These are phyloP conservation scores for Ptilorrhoa leucosticta DNA, from an alignment of 2,113 vertebrate species.

Conservation along the genomic window DNA sequence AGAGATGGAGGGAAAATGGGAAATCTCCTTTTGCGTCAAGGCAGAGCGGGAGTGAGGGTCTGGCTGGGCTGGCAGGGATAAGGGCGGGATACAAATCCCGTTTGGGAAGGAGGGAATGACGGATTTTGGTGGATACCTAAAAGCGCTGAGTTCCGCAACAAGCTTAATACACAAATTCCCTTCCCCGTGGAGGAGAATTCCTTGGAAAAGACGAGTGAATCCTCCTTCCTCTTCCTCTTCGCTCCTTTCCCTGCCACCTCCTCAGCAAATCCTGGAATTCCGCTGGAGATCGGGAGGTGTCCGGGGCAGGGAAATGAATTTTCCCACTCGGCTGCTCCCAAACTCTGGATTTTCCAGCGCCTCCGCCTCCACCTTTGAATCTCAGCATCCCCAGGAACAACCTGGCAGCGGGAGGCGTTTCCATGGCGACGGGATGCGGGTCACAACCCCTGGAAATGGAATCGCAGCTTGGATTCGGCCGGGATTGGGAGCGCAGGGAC, in stretches of 20 bases:
- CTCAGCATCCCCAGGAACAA: conserved; percentile 60
- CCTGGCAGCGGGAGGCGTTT: conserved; percentile 72
- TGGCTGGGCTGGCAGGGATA: rapidly evolving
- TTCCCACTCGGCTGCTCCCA: conserved; percentile 1
- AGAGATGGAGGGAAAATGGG: background rate
- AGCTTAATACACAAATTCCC: background rate
- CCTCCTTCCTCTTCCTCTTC: background rate
- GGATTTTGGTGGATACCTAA: background rate
- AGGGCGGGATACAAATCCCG: background rate
- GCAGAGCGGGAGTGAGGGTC: background rate
- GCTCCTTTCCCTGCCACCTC: background rate
- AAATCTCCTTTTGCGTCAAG: background rate
- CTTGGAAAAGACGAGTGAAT: background rate
- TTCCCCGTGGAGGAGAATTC: background rate
- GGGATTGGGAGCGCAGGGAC: conserved; percentile 61
- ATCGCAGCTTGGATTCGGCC: conserved; percentile 78
- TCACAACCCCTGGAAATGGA: conserved; percentile 77
- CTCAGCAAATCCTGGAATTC: background rate
- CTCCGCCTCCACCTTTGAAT: conserved; percentile 69
- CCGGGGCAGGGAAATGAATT: conserved; percentile 9
- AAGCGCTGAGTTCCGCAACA: background rate
- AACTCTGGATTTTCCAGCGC: background rate
- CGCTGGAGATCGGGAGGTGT: background rate
- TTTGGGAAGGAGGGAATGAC: background rate
- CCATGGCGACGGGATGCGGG: conserved; percentile 78